A percentile compares a stretch with the other conserved stretches of the same genome.
Conservation (phyloP, 2,888 invertebrate genomes). For the Drosophila pullipes region DNA sequence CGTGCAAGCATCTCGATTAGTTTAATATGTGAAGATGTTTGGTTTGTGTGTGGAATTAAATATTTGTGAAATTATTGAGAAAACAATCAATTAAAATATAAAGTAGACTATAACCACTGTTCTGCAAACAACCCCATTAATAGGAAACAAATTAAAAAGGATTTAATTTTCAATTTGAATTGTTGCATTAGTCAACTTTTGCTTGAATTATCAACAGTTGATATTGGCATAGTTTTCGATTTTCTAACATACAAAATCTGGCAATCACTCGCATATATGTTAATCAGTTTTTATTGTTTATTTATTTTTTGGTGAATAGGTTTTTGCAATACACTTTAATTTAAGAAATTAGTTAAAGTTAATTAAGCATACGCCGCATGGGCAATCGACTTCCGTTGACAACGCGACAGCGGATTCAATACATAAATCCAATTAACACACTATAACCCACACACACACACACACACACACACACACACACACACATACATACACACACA, state of each 20-base stretch:
- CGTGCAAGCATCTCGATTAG: not conserved
- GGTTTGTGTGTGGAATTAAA: not conserved
- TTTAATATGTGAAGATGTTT: not conserved
- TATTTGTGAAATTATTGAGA: not conserved
- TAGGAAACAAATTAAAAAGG: not conserved
- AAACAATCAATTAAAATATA: not conserved
- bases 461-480: conserved; percentile 20
- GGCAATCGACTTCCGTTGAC: conserved; percentile 52
- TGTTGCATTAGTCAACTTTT: not conserved
- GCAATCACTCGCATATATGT: not conserved
- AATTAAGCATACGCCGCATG: conserved; percentile 61
- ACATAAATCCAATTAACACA: conserved; percentile 78
- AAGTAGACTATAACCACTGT: not conserved
- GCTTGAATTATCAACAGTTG: not conserved
- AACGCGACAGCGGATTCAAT: conserved; percentile 62
- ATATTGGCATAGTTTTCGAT: not conserved
- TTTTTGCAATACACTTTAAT: not conserved
- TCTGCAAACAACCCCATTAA: not conserved
- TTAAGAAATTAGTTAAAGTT: conserved; percentile 8
- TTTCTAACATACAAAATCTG: not conserved
- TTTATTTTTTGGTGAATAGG: not conserved
- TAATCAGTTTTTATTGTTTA: not conserved
- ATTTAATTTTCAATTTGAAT: not conserved
- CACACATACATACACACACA: conserved; percentile 13
- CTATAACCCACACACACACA: conserved; percentile 32